Base-by-base conservation (phyloP, 1,140 invertebrate species). In the Hyposmocoma kahamanoa region DNA sequence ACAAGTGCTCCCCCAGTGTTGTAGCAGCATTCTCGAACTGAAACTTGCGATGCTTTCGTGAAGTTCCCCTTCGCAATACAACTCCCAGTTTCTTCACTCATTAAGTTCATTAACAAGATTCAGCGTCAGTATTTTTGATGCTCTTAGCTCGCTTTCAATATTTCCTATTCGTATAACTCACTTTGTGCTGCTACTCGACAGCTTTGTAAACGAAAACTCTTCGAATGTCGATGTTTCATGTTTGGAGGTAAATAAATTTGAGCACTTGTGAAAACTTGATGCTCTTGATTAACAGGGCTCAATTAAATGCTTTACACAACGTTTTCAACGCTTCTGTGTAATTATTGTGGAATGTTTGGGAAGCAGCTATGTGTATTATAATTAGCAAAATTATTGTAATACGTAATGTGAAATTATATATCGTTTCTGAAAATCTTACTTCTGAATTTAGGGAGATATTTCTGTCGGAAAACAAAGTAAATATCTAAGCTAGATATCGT, bases 31-130 rank as follows among this genome's bases (percentile, higher is more conserved):
- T 70, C 63, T 59, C 48, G 59, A 76, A 81, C 69, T 69, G 64
- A 75, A 80, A 82, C 69, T 77, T 67, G 62, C 59, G 53, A 71
- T 72, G 69, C 62, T 74, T 72, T 68, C 53, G 51, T 53, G 50
- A 69, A 77, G 58, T 77, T 65, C 55, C 47, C 59, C 56, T 21
- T 49, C 54, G 64, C 64, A 59, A 68, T 62, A 71, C 67, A 75
- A 73, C 63, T 77, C 53, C 50, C 54, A 58, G 66, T 74, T 72
- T 62, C 67, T 72, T 72, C 61, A 64, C 74, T 82, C 73, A 82
- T 81, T 82, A 78, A 78, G 59, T 83, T 82, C 72, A 78, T 78
- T 82, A 82, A 82, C 67, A 64, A 83, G 66, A 78, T 70, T 71
- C 68, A 67, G 59, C 67, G 70, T 77, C 67, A 75, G 72, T 78